phyloP scores from a whole-genome alignment of 1,140 invertebrate genomes.

The Anoplophora glabripennis region DNA sequence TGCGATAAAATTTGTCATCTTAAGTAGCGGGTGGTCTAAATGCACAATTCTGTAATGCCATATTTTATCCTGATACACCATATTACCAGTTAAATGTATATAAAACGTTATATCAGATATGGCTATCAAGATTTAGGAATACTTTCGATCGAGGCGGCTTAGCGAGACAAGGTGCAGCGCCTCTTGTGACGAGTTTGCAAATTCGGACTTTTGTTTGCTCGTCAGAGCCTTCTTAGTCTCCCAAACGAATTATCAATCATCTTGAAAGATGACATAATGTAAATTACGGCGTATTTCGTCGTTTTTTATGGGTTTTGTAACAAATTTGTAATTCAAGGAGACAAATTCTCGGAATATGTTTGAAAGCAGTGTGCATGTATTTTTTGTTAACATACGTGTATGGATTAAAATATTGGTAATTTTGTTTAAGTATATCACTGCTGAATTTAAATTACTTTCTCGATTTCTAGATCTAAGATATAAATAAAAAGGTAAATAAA shows the following conservation, averaged over 20 bases:
- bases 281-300: conserved; percentile 10
- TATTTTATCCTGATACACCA: conserved; percentile 14
- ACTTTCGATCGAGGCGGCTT: conserved; percentile 29
- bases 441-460: neutral
- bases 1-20: conserved; percentile 14
- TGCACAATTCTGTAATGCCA: conserved; percentile 21
- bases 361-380: neutral
- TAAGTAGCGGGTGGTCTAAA: conserved; percentile 28
- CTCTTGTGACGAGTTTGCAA: conserved; percentile 37
- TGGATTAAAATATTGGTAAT: conserved; percentile 5
- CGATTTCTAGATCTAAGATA: neutral
- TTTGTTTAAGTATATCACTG: neutral
- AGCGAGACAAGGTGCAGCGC: conserved; percentile 26
- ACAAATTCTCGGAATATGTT: conserved; percentile 5
- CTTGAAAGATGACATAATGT: conserved; percentile 27
- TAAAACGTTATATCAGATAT: conserved; percentile 16
- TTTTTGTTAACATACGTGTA: conserved; percentile 11
- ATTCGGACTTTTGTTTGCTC: conserved; percentile 29
- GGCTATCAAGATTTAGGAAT: conserved; percentile 35
- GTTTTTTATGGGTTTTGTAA: conserved; percentile 20
- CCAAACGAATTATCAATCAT: conserved; percentile 33
- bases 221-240: conserved; percentile 22
- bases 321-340: conserved; percentile 18
- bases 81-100: conserved; percentile 18
- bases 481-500: too few relatives aligned